These are phyloP conservation scores for Drosophila sulfurigaster DNA, from an alignment of 1,140 invertebrate genomes.

Conservation along the genomic window DNA sequence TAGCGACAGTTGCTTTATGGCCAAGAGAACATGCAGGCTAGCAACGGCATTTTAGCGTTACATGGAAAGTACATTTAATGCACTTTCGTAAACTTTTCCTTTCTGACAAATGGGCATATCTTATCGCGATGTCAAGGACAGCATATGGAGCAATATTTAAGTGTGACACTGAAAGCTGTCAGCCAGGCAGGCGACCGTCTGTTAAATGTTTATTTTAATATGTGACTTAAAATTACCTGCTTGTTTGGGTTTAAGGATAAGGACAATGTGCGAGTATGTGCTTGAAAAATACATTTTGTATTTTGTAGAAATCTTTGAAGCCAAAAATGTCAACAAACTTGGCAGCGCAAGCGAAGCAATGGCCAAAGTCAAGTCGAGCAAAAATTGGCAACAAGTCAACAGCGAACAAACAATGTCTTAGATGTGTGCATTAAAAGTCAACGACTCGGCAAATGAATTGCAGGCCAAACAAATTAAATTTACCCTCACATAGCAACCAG, in stretches of 20 bases:
- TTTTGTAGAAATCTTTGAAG: constrained; percentile 27
- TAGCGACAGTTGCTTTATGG: not conserved
- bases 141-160: not conserved
- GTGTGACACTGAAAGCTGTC: constrained; percentile 28
- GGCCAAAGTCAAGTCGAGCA: constrained; percentile 56
- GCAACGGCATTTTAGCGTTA: constrained; percentile 9
- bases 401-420: constrained; percentile 62
- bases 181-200: constrained; percentile 22
- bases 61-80: constrained; percentile 53
- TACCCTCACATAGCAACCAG: constrained; percentile 48
- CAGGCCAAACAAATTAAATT: constrained; percentile 77
- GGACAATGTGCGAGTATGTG: constrained; percentile 28
- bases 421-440: constrained; percentile 77
- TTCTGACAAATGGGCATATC: constrained; percentile 31
- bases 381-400: constrained; percentile 67
- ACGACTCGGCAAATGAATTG: constrained; percentile 80
- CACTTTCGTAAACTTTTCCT: constrained; percentile 31
- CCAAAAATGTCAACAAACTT: constrained; percentile 45
- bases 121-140: constrained; percentile 19
- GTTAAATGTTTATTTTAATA: constrained; percentile 16
- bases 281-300: constrained; percentile 27
- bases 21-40: not conserved
- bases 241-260: constrained; percentile 11
- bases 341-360: constrained; percentile 9
- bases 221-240: constrained; percentile 13